A percentile compares a stretch with the other conserved stretches of the same genome.
phyloP scores from a whole-genome alignment of 2,113 vertebrate genomes.

The Melanerpes aurifrons region DNA sequence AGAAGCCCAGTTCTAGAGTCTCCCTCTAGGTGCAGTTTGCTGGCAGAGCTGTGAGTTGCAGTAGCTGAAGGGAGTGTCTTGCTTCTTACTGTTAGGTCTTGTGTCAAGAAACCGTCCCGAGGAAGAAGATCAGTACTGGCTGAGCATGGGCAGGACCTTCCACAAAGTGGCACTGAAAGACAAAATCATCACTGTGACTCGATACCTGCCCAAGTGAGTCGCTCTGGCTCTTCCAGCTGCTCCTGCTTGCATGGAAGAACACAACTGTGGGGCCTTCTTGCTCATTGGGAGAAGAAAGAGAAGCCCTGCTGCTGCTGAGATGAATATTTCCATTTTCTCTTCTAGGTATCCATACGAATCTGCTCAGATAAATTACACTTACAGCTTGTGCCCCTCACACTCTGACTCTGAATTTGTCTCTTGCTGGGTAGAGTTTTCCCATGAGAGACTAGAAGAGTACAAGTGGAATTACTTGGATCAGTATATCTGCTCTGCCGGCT shows the following conservation, averaged over 20 bases:
- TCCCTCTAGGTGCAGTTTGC: background rate
- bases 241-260: background rate
- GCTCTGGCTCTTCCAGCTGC: background rate
- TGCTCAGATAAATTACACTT: slow-evolving; percentile 94
- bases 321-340: background rate
- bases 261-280: background rate
- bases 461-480: slow-evolving; percentile 99
- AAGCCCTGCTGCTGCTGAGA: background rate
- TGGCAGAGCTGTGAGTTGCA: background rate
- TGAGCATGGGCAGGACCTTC: slow-evolving; percentile 98
- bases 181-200: slow-evolving; percentile 97
- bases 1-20: background rate
- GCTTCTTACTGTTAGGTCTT: slow-evolving; percentile 78
- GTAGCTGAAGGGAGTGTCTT: background rate
- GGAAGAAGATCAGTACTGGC: slow-evolving; percentile 94
- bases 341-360: slow-evolving; percentile 94
- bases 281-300: background rate
- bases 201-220: slow-evolving; percentile 96
- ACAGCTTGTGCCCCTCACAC: slow-evolving; percentile 95
- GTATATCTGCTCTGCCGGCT: slow-evolving; percentile 97
- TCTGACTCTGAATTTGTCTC: slow-evolving; percentile 89
- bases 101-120: slow-evolving; percentile 89
- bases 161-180: slow-evolving; percentile 96
- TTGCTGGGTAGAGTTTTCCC: slow-evolving; percentile 98
- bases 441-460: slow-evolving; percentile 95